Base-by-base conservation (phyloP, 1,140 invertebrate species). In the Drusus annulatus region DNA sequence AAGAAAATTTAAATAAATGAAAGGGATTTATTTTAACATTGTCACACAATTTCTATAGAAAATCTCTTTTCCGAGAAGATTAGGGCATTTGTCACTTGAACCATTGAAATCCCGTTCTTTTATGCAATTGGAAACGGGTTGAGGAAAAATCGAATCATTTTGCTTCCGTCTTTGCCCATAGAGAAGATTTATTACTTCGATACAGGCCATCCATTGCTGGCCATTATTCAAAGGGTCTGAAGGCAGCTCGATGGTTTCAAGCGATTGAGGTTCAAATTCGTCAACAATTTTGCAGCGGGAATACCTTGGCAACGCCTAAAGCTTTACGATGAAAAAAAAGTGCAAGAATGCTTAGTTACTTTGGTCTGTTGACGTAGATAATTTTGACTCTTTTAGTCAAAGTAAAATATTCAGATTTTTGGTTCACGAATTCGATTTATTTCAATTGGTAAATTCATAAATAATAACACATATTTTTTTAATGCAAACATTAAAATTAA, bases 161-260 rank as follows among this genome's bases (percentile, higher is more conserved):
- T 17, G 74, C 56, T 76, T 60, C 58, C 74, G 23, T 16, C 19
- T 19, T 50, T 28, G 15, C 10, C 21, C 25, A 71, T 28, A 50
- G 25, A 76, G 28, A 76, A 76, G 28, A 76, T 62, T 76, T 62
- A 76, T 76, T 36, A 56, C 54, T 76, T n/a, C 52, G 74, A 60
- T 76, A 76, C 74, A 60, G 56, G 54, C 50, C 21, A 31, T 74
- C 50, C 50, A 7, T 13, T n/a, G 1, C n/a, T 23, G 0, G 28
- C 23, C 19, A 54, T 54, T 19, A 54, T 54, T n/a, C 21, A 8
- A 74, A 74, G 10, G 15, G 51, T 74, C 15, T 21, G n/a, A 74
- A 52, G 51, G 16, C n/a, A 73, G 21, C 17, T 8, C 16, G 52
- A 7, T 21, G 23, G 71, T 52, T 45, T 17, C 51, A 56, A 54